Percentiles rank a stretch among this genome's conserved stretches.
Conservation (phyloP, 1,140 invertebrate species). For the Drosophila aff. region DNA sequence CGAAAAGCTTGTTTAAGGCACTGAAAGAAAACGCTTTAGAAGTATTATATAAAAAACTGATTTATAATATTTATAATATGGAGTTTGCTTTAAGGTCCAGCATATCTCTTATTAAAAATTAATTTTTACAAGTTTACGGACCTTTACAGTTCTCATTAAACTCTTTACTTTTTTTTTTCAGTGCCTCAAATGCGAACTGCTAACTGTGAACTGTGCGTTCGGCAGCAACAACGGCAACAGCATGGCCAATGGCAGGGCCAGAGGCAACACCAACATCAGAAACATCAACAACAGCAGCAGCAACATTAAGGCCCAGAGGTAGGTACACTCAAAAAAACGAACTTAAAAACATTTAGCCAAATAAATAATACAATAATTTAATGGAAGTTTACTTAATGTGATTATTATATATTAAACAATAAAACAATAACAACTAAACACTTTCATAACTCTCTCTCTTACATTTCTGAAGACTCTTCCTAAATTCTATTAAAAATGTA, state of each 20-base stretch:
- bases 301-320: conserved; percentile 4
- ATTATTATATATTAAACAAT: too few species aligned
- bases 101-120: too few species aligned
- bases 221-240: not conserved
- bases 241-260: conserved; percentile 25
- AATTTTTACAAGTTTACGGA: too few species aligned
- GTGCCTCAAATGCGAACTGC: conserved; percentile 11
- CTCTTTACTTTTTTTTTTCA: not conserved
- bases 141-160: too few species aligned
- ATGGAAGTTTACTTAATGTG: too few species aligned
- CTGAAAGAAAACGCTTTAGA: conserved; percentile 1
- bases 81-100: too few species aligned
- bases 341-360: not conserved
- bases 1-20: conserved; percentile 12
- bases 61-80: not conserved
- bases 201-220: conserved; percentile 17
- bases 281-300: conserved; percentile 8
- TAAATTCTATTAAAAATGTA: not conserved
- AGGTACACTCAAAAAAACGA: not conserved
- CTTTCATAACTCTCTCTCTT: not conserved
- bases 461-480: not conserved
- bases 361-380: not conserved
- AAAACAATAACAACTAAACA: too few species aligned
- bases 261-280: conserved; percentile 11
- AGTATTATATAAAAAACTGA: not conserved